Conservation (phyloP, 2,113 vertebrate species). For the Prinia subflava region DNA sequence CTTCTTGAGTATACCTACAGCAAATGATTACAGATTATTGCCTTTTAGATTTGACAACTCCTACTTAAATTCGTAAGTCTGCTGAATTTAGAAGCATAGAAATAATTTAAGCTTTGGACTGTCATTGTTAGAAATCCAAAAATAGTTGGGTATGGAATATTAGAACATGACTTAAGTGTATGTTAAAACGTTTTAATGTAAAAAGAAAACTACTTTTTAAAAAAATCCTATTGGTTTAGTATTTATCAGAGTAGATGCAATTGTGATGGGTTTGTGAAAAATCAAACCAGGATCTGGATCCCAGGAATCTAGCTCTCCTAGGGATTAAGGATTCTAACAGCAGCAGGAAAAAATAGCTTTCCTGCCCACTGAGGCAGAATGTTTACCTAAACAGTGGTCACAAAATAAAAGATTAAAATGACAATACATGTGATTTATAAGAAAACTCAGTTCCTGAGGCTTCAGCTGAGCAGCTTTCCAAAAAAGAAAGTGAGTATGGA, state of each 20-base stretch:
- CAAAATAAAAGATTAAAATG: not conserved
- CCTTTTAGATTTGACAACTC: not conserved
- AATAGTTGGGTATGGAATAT: not conserved
- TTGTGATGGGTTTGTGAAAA: not conserved
- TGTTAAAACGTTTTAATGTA: not conserved
- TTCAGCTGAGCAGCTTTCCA: not conserved
- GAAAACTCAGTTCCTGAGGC: not conserved
- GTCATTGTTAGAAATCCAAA: not conserved
- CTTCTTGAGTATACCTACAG: not conserved
- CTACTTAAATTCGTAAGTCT: not conserved
- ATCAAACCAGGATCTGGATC: not conserved
- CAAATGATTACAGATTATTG: not conserved
- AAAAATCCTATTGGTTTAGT: not conserved
- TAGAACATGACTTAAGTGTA: not conserved
- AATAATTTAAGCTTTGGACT: not conserved
- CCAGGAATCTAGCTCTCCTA: not conserved
- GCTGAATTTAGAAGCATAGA: not conserved
- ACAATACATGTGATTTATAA: not conserved
- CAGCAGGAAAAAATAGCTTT: not conserved
- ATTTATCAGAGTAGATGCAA: not conserved
- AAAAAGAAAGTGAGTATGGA: not conserved
- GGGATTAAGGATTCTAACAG: not conserved
- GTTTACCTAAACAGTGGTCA: not conserved
- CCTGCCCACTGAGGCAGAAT: not conserved
- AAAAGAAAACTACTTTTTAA: fast-evolving